Conservation (phyloP, 2,888 invertebrate species). For the Campopleginae sp. region DNA sequence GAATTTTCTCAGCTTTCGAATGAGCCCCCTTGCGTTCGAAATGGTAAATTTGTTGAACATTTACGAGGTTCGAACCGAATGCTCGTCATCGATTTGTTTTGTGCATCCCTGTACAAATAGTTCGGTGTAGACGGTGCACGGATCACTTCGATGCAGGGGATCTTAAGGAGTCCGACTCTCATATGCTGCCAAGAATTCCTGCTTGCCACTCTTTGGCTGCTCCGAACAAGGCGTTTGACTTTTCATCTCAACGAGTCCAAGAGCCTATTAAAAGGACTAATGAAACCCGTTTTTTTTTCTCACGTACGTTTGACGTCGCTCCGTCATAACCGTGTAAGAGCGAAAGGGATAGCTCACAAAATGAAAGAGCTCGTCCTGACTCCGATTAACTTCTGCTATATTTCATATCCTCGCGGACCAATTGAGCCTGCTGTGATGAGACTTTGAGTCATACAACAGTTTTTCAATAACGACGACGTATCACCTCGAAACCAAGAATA, state of each 20-base stretch:
- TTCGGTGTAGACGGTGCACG: neutral
- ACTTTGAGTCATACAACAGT: slow-evolving; percentile 60
- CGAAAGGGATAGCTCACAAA: slow-evolving; percentile 12
- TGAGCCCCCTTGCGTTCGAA: neutral
- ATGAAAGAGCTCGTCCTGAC: slow-evolving; percentile 61
- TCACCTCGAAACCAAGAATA: neutral
- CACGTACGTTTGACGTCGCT: slow-evolving; percentile 42
- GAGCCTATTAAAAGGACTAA: slow-evolving; percentile 80
- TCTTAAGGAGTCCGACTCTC: neutral
- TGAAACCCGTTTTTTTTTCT: slow-evolving; percentile 74
- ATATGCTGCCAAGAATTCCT: neutral
- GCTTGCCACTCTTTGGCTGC: neutral
- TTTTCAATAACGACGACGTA: slow-evolving; percentile 75
- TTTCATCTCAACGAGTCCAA: slow-evolving; percentile 73
- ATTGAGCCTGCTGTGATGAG: slow-evolving; percentile 39
- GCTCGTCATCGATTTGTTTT: neutral
- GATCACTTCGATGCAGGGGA: neutral
- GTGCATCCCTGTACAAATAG: neutral
- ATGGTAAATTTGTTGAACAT: neutral
- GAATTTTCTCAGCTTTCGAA: neutral
- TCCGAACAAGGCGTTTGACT: slow-evolving; percentile 51
- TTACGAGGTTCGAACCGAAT: neutral
- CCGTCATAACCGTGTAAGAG: slow-evolving; percentile 34
- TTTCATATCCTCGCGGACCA: slow-evolving; percentile 69
- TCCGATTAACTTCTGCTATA: slow-evolving; percentile 78